Evolutionary conservation across 2,888 invertebrate species (phyloP).

Genomic region (Globia sparganii): DNA sequence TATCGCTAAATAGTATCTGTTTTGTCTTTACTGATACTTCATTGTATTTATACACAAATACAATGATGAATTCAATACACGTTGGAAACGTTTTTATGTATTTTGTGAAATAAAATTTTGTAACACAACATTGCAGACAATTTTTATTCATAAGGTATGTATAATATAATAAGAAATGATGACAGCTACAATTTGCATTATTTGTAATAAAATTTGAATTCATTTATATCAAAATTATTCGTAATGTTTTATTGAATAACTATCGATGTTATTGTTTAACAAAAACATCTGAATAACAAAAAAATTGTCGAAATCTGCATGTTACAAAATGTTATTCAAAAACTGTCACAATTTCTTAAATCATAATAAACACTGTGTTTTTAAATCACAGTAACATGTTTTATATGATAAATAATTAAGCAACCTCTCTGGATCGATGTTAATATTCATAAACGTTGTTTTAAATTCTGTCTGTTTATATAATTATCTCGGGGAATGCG

Average conservation of each 20-base stretch:
- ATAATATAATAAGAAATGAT: neutral
- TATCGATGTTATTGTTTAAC: neutral
- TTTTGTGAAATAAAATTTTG: conserved; percentile 19
- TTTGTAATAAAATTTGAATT: neutral
- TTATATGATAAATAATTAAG: conserved; percentile 45
- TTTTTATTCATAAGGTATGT: too few species aligned
- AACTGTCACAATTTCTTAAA: neutral
- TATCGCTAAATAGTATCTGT: neutral
- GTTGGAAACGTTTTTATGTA: neutral
- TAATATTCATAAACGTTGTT: conserved; percentile 52
- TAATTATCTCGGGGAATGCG: neutral
- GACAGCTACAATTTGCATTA: neutral
- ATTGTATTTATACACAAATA: neutral
- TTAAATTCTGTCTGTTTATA: conserved; percentile 31
- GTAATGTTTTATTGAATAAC: neutral
- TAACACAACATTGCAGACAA: neutral
- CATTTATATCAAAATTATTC: neutral
- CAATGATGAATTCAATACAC: neutral
- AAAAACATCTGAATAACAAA: neutral
- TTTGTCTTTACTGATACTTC: neutral
- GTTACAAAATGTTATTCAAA: conserved; percentile 22
- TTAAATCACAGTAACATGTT: conserved; percentile 25
- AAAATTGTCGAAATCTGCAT: neutral
- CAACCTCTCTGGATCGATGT: conserved; percentile 34
- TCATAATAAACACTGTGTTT: neutral